A percentile compares a stretch with the other conserved stretches of the same genome.
Conservation (phyloP, 2,113 vertebrate genomes). For the Sinosuthora webbiana region DNA sequence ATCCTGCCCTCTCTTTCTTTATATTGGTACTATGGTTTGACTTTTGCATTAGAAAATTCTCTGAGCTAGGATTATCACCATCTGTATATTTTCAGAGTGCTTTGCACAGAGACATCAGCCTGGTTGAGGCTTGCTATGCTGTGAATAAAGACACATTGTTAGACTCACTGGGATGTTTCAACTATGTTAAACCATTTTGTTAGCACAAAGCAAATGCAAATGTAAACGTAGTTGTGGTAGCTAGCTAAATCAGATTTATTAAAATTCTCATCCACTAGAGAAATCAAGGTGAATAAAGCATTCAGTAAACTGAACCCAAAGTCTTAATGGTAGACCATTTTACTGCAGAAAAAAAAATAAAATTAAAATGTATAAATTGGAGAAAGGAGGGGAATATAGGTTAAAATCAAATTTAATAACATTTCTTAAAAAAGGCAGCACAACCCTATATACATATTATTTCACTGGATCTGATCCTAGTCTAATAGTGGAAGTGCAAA, state of each 20-base stretch:
- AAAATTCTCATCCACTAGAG: neutral
- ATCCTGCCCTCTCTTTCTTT: neutral
- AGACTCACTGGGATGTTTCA: neutral
- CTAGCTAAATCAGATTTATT: neutral
- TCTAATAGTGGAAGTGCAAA: neutral
- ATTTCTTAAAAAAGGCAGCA: fast-evolving
- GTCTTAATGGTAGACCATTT: neutral
- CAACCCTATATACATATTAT: neutral
- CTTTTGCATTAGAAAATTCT: neutral
- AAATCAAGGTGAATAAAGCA: neutral
- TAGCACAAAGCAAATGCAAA: neutral
- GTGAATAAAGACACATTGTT: neutral
- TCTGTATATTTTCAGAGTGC: neutral
- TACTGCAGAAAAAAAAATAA: neutral
- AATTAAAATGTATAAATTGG: neutral
- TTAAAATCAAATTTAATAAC: neutral
- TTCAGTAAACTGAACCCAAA: neutral
- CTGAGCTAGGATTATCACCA: neutral
- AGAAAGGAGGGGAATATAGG: neutral
- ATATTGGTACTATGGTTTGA: neutral
- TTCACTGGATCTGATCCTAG: neutral
- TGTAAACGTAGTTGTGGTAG: neutral
- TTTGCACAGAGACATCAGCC: neutral
- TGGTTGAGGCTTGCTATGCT: neutral
- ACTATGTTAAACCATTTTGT: neutral